Base-by-base conservation (phyloP, 2,888 invertebrate species). In the Frankliniella fusca region DNA sequence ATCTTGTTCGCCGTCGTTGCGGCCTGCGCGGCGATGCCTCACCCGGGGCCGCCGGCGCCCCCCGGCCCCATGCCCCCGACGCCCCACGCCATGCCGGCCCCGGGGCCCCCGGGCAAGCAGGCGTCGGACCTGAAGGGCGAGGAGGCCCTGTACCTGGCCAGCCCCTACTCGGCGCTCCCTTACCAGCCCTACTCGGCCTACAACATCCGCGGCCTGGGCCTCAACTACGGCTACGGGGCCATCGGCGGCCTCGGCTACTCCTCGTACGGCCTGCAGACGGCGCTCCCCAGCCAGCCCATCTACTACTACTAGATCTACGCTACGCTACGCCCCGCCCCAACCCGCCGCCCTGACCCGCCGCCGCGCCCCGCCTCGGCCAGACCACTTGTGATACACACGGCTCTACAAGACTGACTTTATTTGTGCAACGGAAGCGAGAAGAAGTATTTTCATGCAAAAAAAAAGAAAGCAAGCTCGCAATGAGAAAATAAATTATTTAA, bases 61-160 rank as follows among this genome's bases (percentile, higher is more conserved):
- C 70, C 70, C 23, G 27, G 70, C 70, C 70, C 70, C 70, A 76
- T 27, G 70, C 27, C 70, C 27, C 23, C 23, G 23, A 76, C 27
- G 70, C 12, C 7, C 10, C 70, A 15, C 12, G 12, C 11, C 23
- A 23, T 23, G 70, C 9, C 70, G 70, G 11, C 70, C 70, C 70
- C 70, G 61, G 61, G 20, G 12, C 20, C 61, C 61, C 61, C 61
- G n/a, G 7, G 20, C 61, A 54, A 12, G 61, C 20, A 11, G 61
- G 61, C 61, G 61, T 38, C 38, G 38, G 70, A 76, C 70, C 70
- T 76, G 23, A 76, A 76, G 70, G 12, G 23, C 23, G 70, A 76
- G 11, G 70, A 76, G 70, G 12, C 70, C 70, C 27, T 76, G 70
- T 76, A 76, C 70, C 70, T 76, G 70, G 70, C 70, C 27, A 76